Evolutionary conservation across 2,113 vertebrate genomes (phyloP).

Genomic region (Megalops atlanticus): DNA sequence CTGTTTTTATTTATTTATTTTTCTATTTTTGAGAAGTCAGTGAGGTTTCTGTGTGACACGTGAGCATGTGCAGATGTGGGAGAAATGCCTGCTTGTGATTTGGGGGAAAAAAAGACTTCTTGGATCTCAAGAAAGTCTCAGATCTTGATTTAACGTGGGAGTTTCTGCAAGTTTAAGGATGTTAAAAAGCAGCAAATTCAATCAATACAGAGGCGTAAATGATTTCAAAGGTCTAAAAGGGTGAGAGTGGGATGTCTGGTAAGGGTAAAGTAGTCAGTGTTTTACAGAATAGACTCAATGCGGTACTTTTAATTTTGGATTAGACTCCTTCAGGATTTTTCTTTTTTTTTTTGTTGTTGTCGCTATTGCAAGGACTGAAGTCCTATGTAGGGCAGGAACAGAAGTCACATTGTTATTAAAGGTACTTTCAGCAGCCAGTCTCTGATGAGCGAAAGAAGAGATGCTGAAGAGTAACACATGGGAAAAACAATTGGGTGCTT

Average conservation of each 20-base stretch:
- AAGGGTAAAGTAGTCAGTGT: not conserved
- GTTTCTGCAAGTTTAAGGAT: not conserved
- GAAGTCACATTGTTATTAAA: not conserved
- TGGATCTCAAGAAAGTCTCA: too few species aligned
- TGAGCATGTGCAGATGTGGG: not conserved
- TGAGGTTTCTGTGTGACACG: not conserved
- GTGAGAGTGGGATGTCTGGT: not conserved
- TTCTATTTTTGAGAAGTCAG: not conserved
- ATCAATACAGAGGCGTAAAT: not conserved
- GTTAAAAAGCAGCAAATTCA: not conserved
- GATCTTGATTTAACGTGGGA: not conserved
- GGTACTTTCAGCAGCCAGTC: not conserved
- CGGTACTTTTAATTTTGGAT: not conserved
- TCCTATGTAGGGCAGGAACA: not conserved
- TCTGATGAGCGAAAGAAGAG: not conserved
- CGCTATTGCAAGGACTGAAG: not conserved
- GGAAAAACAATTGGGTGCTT: constrained; percentile 9
- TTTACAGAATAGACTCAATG: not conserved
- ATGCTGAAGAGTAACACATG: not conserved
- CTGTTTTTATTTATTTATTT: not conserved
- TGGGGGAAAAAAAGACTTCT: too few species aligned
- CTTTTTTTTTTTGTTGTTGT: too few species aligned
- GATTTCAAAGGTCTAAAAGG: not conserved
- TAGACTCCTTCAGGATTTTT: too few species aligned
- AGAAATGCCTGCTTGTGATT: not conserved